Base-by-base conservation (phyloP, 1,140 invertebrate species). In the Frieseomelitta varia region DNA sequence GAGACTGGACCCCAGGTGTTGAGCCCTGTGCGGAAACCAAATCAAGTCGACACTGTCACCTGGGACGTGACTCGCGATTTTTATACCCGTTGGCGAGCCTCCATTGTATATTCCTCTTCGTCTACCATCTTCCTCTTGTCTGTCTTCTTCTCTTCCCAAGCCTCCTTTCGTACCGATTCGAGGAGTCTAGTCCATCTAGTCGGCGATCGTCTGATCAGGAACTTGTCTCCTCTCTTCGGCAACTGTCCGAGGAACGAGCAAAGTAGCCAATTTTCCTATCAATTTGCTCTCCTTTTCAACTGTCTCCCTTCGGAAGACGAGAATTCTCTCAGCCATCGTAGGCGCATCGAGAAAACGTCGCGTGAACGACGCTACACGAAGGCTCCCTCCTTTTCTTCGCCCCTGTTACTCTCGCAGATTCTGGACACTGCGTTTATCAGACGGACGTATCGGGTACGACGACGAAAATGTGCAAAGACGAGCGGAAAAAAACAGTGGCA, bases 21-120 rank as follows among this genome's bases (percentile, higher is more conserved):
- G 94, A 95, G 94, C 94, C 94, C 94, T 95, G 94, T 95, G 94
- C 94, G 94, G 94, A 93, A 95, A 95, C 94, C 94, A 94, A 95
- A 95, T 95, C 94, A 95, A 95, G 91, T 94, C 93, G 93, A 94
- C 93, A 94, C 94, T 94, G 94, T 95, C 94, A 95, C 94, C 94
- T 95, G 93, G 94, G 92, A 95, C 94, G 94, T 95, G 94, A 95
- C 94, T 93, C 93, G 93, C 93, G 93, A 88, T 82, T 90, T 88
- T 90, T 87, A 83, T 72, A 89, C 84, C 79, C 88, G 86, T 83
- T 90, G 88, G 89, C 89, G 73, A 90, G 61, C 86, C 78, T 78
- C 73, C 82, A 63, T 51, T 73, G 73, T 30, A 30, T 39, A 19
- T 68, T 21, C 75, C 19, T 27, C 3, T 34, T 61, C 6, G 8